phyloP scores from a whole-genome alignment of 2,888 invertebrate species.

The Drosophila gaucha region DNA sequence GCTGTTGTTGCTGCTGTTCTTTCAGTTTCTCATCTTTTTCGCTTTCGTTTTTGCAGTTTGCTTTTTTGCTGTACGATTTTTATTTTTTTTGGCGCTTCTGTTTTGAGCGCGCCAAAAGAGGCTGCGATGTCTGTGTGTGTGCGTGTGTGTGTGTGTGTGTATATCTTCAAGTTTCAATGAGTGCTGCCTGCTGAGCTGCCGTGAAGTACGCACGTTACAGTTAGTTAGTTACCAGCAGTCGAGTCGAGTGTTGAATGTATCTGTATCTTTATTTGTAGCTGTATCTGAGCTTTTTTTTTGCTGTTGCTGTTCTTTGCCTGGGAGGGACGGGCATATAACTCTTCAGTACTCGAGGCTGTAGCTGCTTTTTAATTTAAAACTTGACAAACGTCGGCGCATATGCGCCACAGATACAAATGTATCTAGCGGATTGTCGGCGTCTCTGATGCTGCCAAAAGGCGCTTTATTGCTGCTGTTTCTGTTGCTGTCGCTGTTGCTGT shows the following conservation, averaged over 20 bases:
- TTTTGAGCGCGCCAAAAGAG: slow-evolving; percentile 72
- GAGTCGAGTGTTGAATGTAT: slow-evolving; percentile 45
- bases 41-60: slow-evolving; percentile 51
- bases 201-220: slow-evolving; percentile 80
- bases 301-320: slow-evolving; percentile 49
- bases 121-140: slow-evolving; percentile 28
- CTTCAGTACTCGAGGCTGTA: slow-evolving; percentile 49
- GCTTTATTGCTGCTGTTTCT: slow-evolving; percentile 16
- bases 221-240: slow-evolving; percentile 71
- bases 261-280: slow-evolving; percentile 37
- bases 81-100: slow-evolving; percentile 75
- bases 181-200: slow-evolving; percentile 37
- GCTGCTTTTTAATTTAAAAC: slow-evolving; percentile 78
- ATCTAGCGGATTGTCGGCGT: slow-evolving; percentile 62
- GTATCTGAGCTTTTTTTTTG: slow-evolving; percentile 32
- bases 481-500: slow-evolving; percentile 1
- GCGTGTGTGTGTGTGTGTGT: slow-evolving; percentile 23
- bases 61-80: slow-evolving; percentile 33
- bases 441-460: slow-evolving; percentile 41
- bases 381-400: slow-evolving; percentile 67
- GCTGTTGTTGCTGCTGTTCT: slow-evolving; percentile 8
- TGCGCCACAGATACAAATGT: slow-evolving; percentile 68
- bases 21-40: slow-evolving; percentile 29
- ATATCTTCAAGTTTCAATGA: slow-evolving; percentile 40
- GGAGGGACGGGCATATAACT: slow-evolving; percentile 52